Base-by-base conservation (phyloP, 2,888 invertebrate species). In the Biston betularia region DNA sequence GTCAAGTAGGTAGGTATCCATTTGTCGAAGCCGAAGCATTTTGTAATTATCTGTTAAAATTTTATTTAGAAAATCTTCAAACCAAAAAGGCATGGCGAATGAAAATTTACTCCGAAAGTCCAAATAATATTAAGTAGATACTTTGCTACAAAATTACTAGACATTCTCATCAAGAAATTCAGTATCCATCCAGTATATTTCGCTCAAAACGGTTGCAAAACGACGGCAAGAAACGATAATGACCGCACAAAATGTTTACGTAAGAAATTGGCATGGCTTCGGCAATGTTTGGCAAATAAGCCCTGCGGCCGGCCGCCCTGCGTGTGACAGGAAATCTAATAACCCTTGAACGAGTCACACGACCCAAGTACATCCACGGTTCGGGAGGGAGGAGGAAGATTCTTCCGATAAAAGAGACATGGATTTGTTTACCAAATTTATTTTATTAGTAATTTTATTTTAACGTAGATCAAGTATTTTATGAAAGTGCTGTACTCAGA, bases 251-350 rank as follows among this genome's bases (percentile, higher is more conserved):
- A 88, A 87, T 88, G 87, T 89, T 88, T 88, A 85, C 89, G 83
- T 83, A 87, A 87, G 85, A 87, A 88, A 89, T 89, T 87, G 87
- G 83, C 84, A 83, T 85, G 81, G 84, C 84, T 82, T 82, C 75
- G 81, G 82, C 86, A 81, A 88, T 89, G 89, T 89, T 90, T 89
- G 86, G 86, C 88, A 88, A 90, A 89, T 88, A 87, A 83, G 85
- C 82, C 81, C 82, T 83, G 85, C 80, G 88, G 85, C 79, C 81
- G 87, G 77, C 76, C 71, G 68, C 79, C 77, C 82, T 88, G 90
- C 83, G 83, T 89, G 89, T 90, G 90, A 90, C 90, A 86, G 86
- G 89, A 90, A 90, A 89, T 88, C 88, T 89, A 90, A 90, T 89
- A 90, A 87, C 89, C 87, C 87, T 81, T 81, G 82, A 86, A 87